Evolutionary conservation across 2,888 invertebrate genomes (phyloP).

Genomic region (Disparrhopalites patrizii): DNA sequence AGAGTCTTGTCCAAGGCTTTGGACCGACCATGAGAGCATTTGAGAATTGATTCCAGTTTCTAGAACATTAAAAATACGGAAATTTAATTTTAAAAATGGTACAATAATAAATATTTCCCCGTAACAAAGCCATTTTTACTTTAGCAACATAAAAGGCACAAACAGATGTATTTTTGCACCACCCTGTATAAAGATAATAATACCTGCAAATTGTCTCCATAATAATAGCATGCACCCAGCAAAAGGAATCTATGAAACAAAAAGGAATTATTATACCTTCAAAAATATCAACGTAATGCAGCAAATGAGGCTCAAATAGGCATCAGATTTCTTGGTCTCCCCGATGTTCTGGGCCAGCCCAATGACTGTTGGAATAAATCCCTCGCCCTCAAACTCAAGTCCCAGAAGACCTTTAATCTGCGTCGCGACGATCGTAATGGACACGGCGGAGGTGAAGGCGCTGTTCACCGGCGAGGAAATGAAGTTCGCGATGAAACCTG

Average conservation of each 20-base stretch:
- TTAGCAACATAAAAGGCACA: neutral
- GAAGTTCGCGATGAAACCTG: slow-evolving; percentile 82
- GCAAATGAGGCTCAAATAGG: slow-evolving; percentile 68
- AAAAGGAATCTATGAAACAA: too few relatives aligned
- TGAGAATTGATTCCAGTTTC: slow-evolving; percentile 37
- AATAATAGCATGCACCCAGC: too few relatives aligned
- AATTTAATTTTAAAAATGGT: neutral
- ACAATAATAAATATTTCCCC: too few relatives aligned
- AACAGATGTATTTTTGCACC: too few relatives aligned
- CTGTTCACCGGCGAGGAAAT: slow-evolving; percentile 86
- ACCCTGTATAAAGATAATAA: too few relatives aligned
- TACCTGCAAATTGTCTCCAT: too few relatives aligned
- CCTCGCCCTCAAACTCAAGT: slow-evolving; percentile 66
- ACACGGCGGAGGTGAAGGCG: slow-evolving; percentile 86
- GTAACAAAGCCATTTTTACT: neutral
- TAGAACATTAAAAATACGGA: too few relatives aligned
- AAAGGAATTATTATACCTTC: slow-evolving; percentile 3
- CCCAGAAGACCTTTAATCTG: slow-evolving; percentile 76
- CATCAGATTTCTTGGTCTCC: slow-evolving; percentile 66
- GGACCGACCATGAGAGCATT: slow-evolving; percentile 30
- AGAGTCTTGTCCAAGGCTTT: slow-evolving; percentile 57
- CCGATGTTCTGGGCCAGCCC: slow-evolving; percentile 66
- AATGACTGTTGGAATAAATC: slow-evolving; percentile 65
- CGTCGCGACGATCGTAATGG: slow-evolving; percentile 81
- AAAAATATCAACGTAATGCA: slow-evolving; percentile 27